A percentile compares a stretch with the other conserved stretches of the same genome.
Conservation (phyloP, 2,888 invertebrate species). For the Digitonthophagus gazella region DNA sequence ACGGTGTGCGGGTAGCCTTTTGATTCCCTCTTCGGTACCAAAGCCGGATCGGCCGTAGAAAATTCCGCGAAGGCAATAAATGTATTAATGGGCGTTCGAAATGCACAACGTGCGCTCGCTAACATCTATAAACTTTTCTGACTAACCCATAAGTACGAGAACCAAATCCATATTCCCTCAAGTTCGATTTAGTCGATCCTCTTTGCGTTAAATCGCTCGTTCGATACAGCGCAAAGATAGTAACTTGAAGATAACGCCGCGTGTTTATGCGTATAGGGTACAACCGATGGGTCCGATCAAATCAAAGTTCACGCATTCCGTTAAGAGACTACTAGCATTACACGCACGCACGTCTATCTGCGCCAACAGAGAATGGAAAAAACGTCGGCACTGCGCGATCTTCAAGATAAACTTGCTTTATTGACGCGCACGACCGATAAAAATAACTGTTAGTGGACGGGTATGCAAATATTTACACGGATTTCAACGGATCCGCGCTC, state of each 20-base stretch:
- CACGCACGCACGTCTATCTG: conserved; percentile 20
- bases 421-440: conserved; percentile 19
- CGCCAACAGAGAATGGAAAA: conserved; percentile 15
- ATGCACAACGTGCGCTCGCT: not conserved
- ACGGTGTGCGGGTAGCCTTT: not conserved
- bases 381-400: conserved; percentile 18
- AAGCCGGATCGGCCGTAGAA: not conserved
- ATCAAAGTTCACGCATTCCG: conserved; percentile 26
- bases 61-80: not conserved
- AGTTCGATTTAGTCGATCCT: too few relatives aligned
- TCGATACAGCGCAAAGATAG: not conserved
- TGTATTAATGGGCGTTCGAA: not conserved
- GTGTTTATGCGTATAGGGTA: conserved; percentile 22
- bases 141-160: not conserved
- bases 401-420: conserved; percentile 25
- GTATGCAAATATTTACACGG: conserved; percentile 15
- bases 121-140: not conserved
- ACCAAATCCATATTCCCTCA: not conserved
- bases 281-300: conserved; percentile 22
- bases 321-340: conserved; percentile 20
- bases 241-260: conserved; percentile 5
- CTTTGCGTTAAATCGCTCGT: not conserved
- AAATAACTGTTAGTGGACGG: conserved; percentile 16
- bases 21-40: not conserved
- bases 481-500: conserved; percentile 12